Evolutionary conservation across 2,888 invertebrate genomes (phyloP), one percentile per base, ranked within the genome.

Genomic region (Synanthedon myopaeformis): DNA sequence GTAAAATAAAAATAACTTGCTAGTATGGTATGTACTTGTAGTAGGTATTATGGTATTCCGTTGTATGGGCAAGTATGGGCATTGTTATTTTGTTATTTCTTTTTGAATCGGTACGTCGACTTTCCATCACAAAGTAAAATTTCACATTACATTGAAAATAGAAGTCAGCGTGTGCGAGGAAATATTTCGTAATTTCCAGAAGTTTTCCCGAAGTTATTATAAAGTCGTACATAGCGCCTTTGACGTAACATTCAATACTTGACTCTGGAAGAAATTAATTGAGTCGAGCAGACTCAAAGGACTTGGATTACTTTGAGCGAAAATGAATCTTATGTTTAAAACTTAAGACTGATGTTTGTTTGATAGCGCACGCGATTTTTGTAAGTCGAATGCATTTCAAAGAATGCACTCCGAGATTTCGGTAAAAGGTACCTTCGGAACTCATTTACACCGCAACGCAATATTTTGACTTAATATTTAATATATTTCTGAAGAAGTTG

Each of bases 191-290:
- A 45, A 45, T 13, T 13, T 45, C 13, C 41, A n/a, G 17, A 49
- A 56, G 42, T 51, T 54, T 50, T 51, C 35, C 4, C 8, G 49
- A 28, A 56, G 49, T 54, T 54, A 56, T 51, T 54, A 57, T 53
- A 55, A 53, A 35, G n/a, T 50, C 12, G 28, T 53, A 35, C 45
- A 50, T 52, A 54, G 52, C 17, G 51, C 14, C 51, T 55, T 55
- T 52, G 55, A 51, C 53, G 52, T 45, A 50, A 12, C 45, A 56
- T 56, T 56, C 54, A 56, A 52, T 53, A 52, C 53, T 49, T 14
- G 45, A 23, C 42, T 45, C 52, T 13, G 41, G 41, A 48, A 52
- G 49, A 49, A 51, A 56, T 54, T 54, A 54, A 56, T 45, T 52
- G 54, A 53, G 42, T 28, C 53, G 17, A 19, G 52, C 48, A 49